Evolutionary conservation across 1,140 invertebrate genomes (phyloP).

Genomic region (Halotydeus destructor): DNA sequence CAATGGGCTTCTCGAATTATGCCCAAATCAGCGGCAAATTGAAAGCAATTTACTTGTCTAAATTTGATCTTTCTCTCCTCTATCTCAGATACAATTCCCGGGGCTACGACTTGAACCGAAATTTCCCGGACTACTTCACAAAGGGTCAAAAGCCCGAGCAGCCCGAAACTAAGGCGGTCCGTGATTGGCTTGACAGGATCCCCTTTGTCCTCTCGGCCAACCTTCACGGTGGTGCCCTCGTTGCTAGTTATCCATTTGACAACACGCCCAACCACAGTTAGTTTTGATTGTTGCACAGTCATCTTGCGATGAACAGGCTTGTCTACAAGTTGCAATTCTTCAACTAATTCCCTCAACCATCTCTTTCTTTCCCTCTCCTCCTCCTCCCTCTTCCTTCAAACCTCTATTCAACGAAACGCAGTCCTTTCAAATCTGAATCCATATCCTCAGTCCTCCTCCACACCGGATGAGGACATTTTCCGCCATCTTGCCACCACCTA

Average conservation of each 20-base stretch:
- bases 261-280: conserved; percentile 16
- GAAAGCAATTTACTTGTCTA: not conserved
- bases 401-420: not conserved
- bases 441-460: conserved; percentile 8
- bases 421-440: conserved; percentile 10
- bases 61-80: not conserved
- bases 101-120: conserved; percentile 27
- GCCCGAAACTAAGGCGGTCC: conserved; percentile 27
- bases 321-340: not conserved
- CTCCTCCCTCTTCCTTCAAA: not conserved
- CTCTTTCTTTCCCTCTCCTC: not conserved
- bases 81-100: conserved; percentile 19
- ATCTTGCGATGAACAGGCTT: not conserved
- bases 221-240: conserved; percentile 34
- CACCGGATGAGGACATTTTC: conserved; percentile 23
- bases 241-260: conserved; percentile 33
- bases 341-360: not conserved
- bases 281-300: not conserved
- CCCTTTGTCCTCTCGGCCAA: conserved; percentile 33
- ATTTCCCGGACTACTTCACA: conserved; percentile 28
- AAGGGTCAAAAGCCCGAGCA: conserved; percentile 17
- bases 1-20: too few species aligned
- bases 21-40: too few species aligned
- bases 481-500: conserved; percentile 20
- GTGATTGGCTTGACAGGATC: conserved; percentile 24